Evolutionary conservation across 1,140 invertebrate genomes (phyloP), one percentile per base, ranked within the genome.

Genomic region (Nautilus pompilius): DNA sequence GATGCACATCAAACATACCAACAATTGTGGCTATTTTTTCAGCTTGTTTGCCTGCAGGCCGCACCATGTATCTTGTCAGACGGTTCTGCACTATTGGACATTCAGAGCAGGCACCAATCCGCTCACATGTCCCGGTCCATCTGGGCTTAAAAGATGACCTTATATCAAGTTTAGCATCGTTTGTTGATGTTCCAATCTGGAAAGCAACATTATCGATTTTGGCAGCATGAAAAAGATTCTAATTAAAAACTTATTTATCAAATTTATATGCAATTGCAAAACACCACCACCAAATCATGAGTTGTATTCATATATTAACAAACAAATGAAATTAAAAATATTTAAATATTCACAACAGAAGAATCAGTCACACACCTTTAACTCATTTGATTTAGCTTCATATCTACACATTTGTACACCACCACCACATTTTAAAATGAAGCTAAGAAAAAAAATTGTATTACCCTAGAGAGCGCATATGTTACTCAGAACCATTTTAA

Each of bases 51-150:
- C 30, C 53, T 0, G 58, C 54, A 15, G 61, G 58, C 30, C 61
- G 55, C 28, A 53, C 53, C 67, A 68, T 68, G 58, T 72, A 73
- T 2, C 75, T 63, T 10, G 62, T 34, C 2, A 58, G 53, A 5
- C 56, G 54, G 59, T 79, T 72, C 51, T 75, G 58, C 24, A 78
- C 57, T 4, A 60, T 65, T 0, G 77, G 76, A 53, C 78, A 80
- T 60, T 80, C 77, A 8, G 69, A 60, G 48, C 78, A 80, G 5
- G 76, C 66, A 13, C 70, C 75, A 20, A 33, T 45, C 29, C 73
- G 55, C n/a, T 71, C 62, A 62, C 78, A 80, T 33, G 68, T 75
- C 22, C 71, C 70, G 41, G 76, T 68, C 73, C 74, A 78, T 17
- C 46, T 36, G 32, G 73, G 67, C 17, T 2, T 34, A 49, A 73